Conservation (phyloP, 2,113 vertebrate genomes). For the Baryphthengus martii region DNA sequence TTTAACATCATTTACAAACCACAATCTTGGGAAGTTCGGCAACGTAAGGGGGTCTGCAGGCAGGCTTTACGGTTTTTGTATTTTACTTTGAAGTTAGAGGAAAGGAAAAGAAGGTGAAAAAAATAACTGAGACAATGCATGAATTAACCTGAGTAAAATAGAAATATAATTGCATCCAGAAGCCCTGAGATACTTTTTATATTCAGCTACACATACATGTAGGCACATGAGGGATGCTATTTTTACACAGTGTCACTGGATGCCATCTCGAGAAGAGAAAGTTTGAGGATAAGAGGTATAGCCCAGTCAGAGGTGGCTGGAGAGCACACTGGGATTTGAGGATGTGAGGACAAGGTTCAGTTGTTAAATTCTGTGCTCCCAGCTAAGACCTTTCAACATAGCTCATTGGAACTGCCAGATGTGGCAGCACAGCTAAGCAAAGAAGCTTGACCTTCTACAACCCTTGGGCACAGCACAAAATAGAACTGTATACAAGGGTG, state of each 20-base stretch:
- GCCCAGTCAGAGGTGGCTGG: background rate
- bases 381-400: background rate
- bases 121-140: background rate
- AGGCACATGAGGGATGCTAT: background rate
- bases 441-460: background rate
- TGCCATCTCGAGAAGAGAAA: background rate
- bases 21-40: background rate
- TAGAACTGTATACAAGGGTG: background rate
- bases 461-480: background rate
- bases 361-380: background rate
- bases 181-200: background rate
- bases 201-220: background rate
- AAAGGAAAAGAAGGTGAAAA: background rate
- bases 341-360: background rate
- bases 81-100: background rate
- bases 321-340: background rate
- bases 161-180: background rate
- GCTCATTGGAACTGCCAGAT: background rate
- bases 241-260: background rate
- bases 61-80: background rate
- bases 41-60: background rate
- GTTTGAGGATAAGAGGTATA: background rate
- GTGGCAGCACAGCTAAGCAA: background rate
- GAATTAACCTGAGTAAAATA: background rate
- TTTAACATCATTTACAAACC: background rate